Evolutionary conservation across 2,888 invertebrate species (phyloP).

Genomic region (Heliconius hortense): DNA sequence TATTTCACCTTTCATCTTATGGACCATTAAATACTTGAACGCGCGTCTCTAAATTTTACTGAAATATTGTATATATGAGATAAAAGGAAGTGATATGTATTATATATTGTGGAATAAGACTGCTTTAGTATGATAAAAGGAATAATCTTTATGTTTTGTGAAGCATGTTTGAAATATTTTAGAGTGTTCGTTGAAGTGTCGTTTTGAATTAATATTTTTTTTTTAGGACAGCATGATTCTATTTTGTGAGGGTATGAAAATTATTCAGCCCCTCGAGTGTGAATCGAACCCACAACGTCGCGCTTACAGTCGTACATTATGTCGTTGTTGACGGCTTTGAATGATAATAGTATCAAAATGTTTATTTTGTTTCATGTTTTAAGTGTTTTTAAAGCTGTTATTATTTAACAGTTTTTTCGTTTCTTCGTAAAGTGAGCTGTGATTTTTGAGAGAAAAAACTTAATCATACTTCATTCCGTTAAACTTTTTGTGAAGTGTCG

Average conservation of each 20-base stretch:
- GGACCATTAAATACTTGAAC: conserved; percentile 40
- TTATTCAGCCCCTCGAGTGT: too few relatives aligned
- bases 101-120: background rate
- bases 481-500: too few relatives aligned
- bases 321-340: background rate
- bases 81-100: background rate
- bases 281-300: too few relatives aligned
- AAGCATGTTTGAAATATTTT: conserved; percentile 14
- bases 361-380: background rate
- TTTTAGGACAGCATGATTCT: too few relatives aligned
- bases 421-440: too few relatives aligned
- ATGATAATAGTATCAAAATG: background rate
- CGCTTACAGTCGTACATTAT: too few relatives aligned
- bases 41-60: conserved; percentile 31
- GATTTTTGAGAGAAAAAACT: too few relatives aligned
- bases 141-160: conserved; percentile 9
- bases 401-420: too few relatives aligned
- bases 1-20: conserved; percentile 36
- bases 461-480: too few relatives aligned
- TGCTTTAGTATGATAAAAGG: background rate
- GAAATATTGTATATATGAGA: conserved; percentile 24
- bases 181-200: background rate
- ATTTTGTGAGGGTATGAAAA: too few relatives aligned
- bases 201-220: background rate
- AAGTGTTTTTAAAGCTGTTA: too few relatives aligned